Conservation (phyloP, 2,797 vertebrate species). For the Neomorphus geoffroyi region DNA sequence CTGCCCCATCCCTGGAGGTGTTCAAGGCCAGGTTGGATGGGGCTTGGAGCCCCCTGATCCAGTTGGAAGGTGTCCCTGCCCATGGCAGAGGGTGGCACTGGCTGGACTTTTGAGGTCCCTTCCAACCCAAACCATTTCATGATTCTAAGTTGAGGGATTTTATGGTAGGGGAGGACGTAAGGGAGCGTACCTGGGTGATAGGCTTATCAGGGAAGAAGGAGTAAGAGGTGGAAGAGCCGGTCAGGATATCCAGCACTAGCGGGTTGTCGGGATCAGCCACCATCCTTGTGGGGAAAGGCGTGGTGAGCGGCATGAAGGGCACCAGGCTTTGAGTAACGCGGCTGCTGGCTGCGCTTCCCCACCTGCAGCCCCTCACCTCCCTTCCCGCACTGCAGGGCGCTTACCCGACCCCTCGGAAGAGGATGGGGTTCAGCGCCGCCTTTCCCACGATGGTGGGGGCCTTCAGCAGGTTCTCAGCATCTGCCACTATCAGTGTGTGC, state of each 20-base stretch:
- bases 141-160: neutral
- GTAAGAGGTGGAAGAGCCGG: conserved; percentile 95
- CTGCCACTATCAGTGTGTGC: conserved; percentile 93
- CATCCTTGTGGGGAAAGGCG: conserved; percentile 80
- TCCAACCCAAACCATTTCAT: too few relatives aligned
- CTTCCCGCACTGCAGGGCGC: neutral
- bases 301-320: accelerated
- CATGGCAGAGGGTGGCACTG: too few relatives aligned
- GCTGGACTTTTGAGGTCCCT: too few relatives aligned
- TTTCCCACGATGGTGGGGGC: conserved; percentile 96
- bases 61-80: too few relatives aligned
- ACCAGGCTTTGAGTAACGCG: too few relatives aligned
- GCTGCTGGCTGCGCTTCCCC: neutral
- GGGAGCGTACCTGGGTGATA: conserved; percentile 86
- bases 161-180: neutral
- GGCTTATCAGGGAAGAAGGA: conserved; percentile 96
- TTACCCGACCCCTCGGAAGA: conserved; percentile 97
- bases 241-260: conserved; percentile 95
- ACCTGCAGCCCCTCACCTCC: accelerated
- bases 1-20: too few relatives aligned
- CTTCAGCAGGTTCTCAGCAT: conserved; percentile 91
- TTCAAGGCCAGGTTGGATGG: too few relatives aligned
- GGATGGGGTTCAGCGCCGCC: conserved; percentile 85
- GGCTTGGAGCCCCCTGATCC: too few relatives aligned
- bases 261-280: conserved; percentile 98